Evolutionary conservation across 2,888 invertebrate genomes (phyloP).

Genomic region (Stenotaenia linearis): DNA sequence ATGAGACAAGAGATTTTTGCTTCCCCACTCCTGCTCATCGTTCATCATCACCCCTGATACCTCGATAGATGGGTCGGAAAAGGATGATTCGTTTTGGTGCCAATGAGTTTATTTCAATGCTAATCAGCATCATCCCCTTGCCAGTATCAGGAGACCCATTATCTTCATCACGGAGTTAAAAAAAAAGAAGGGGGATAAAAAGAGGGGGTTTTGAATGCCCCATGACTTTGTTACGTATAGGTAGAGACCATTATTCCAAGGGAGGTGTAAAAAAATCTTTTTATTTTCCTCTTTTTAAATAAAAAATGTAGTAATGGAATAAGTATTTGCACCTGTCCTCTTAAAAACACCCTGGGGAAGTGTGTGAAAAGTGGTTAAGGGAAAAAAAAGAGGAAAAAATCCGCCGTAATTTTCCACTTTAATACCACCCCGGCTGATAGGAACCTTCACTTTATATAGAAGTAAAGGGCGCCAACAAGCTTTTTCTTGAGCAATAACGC

Average conservation of each 20-base stretch:
- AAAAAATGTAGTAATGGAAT: neutral
- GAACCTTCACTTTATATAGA: conserved; percentile 26
- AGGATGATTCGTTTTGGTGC: conserved; percentile 24
- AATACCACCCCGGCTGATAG: conserved; percentile 10
- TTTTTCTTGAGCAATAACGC: conserved; percentile 26
- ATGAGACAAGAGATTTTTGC: neutral
- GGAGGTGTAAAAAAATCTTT: neutral
- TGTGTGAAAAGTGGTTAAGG: neutral
- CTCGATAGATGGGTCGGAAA: conserved; percentile 4
- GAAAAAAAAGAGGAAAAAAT: neutral
- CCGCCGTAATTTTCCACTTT: conserved; percentile 21
- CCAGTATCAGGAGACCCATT: conserved; percentile 7
- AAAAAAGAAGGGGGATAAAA: neutral
- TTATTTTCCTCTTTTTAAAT: too few relatives aligned
- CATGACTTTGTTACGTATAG: neutral
- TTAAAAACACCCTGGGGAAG: neutral
- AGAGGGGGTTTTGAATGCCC: neutral
- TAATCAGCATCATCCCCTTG: conserved; percentile 21
- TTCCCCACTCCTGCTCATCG: neutral
- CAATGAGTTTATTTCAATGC: conserved; percentile 26
- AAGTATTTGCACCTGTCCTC: neutral
- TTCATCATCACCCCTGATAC: neutral
- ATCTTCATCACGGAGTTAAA: neutral
- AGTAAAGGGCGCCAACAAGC: conserved; percentile 26
- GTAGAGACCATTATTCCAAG: conserved; percentile 5